These are phyloP conservation scores for Notothenia coriiceps DNA, from an alignment of 2,113 vertebrate species.

Conservation along the genomic window DNA sequence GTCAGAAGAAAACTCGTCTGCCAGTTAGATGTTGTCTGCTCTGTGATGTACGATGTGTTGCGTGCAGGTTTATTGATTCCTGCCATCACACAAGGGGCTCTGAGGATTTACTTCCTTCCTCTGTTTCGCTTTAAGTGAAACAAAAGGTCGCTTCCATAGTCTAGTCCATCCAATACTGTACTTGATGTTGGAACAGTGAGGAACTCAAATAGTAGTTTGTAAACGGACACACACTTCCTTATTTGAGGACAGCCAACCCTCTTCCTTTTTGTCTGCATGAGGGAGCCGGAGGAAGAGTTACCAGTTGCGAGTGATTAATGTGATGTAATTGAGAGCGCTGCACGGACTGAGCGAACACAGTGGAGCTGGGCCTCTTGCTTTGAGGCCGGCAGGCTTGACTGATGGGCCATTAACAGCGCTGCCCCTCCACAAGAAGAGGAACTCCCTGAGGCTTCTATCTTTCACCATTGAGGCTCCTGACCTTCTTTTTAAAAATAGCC, in stretches of 20 bases:
- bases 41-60: constrained; percentile 20
- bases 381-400: constrained; percentile 62
- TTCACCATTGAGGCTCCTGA: constrained; percentile 59
- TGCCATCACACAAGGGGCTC: constrained; percentile 37
- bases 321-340: constrained; percentile 71
- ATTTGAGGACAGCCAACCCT: constrained; percentile 4
- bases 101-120: background rate
- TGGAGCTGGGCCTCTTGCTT: constrained; percentile 59
- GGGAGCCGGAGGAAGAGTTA: constrained; percentile 60
- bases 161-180: background rate
- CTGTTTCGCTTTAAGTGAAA: background rate
- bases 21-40: constrained; percentile 14
- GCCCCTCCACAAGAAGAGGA: constrained; percentile 49
- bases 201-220: constrained; percentile 13
- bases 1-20: constrained; percentile 13
- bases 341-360: constrained; percentile 28
- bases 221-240: constrained; percentile 35
- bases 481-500: constrained; percentile 74
- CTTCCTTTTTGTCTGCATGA: constrained; percentile 39
- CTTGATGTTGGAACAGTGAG: background rate
- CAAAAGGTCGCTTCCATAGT: constrained; percentile 3
- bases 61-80: constrained; percentile 39
- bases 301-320: constrained; percentile 66
- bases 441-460: constrained; percentile 59
- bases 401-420: constrained; percentile 69